Evolutionary conservation across 2,797 vertebrate species (phyloP), one percentile per base, ranked within the genome.

Genomic region (Scleropages formosus): DNA sequence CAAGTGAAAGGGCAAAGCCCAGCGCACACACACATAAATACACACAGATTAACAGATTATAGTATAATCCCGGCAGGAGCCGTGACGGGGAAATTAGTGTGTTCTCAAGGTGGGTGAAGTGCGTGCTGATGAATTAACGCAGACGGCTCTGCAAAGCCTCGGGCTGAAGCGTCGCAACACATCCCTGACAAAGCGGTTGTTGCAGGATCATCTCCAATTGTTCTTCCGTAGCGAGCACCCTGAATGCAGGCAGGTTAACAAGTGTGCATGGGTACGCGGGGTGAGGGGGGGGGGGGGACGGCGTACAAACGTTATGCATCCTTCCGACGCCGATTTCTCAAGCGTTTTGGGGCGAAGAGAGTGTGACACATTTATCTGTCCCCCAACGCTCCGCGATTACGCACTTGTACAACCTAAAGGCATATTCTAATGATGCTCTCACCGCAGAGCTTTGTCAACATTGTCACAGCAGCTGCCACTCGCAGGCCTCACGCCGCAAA

Each of bases 401-500:
- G 49, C 16, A 46, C 65, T 9, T 8, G 44, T 56, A 26, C 16
- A 51, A 60, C 65, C 24, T 73, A 72, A 49, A 77, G 61, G 39
- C 53, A 47, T 31, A n/a, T 71, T 78, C 22, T 76, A 80, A 79
- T 72, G 70, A 72, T 4, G 1, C 46, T 39, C 46, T 78, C 60
- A 26, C 73, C 79, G 58, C 31, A 11, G 53, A 59, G 56, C 74
- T 20, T 76, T 70, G 75, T 77, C 74, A 79, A 60, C 76, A 64
- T 15, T 31, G 66, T 72, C 59, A 64, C 63, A 59, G 24, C 44
- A 56, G 20, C 16, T 31, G 51, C 53, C 46, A 59, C 8, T 64
- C 60, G 78, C 72, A 61, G 47, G 69, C 78, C 74, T 3, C 16
- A 46, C 39, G 58, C 8, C n/a, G 20, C 47, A 75, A 10, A 31